These are phyloP conservation scores for Mesorhabditis belari DNA, from an alignment of 2,888 invertebrate genomes.

Conservation along the genomic window DNA sequence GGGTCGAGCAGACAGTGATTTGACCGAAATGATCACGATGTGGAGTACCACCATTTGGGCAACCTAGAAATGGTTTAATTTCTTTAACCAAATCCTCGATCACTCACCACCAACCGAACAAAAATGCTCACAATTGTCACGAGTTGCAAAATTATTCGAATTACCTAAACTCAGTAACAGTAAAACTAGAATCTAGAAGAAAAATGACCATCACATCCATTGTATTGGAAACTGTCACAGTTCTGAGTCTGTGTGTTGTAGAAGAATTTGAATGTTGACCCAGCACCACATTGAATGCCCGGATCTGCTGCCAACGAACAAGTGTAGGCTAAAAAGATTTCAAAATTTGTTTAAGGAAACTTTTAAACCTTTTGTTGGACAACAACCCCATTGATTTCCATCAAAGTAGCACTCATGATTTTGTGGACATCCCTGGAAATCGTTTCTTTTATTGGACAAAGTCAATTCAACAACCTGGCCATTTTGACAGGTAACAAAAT, in stretches of 20 bases:
- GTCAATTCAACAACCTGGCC: no score
- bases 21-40: conserved; percentile 28
- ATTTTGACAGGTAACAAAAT: conserved; percentile 31
- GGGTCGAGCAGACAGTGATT: conserved; percentile 25
- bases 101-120: conserved; percentile 34
- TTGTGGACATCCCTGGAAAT: conserved; percentile 40
- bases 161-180: no score
- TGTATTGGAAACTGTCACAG: conserved; percentile 30
- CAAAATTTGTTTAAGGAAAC: not conserved
- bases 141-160: conserved; percentile 37
- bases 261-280: conserved; percentile 35
- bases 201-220: conserved; percentile 25
- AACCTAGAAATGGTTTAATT: conserved; percentile 10
- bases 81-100: not conserved
- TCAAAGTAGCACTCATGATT: conserved; percentile 47
- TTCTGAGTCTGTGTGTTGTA: conserved; percentile 36
- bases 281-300: conserved; percentile 39
- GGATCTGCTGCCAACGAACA: conserved; percentile 33
- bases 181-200: not conserved
- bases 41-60: conserved; percentile 38
- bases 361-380: conserved; percentile 26
- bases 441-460: no score
- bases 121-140: conserved; percentile 33
- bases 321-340: conserved; percentile 20
- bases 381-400: conserved; percentile 36